Evolutionary conservation across 2,113 vertebrate species (phyloP).

Genomic region (Hypocryptadius cinnamomeus): DNA sequence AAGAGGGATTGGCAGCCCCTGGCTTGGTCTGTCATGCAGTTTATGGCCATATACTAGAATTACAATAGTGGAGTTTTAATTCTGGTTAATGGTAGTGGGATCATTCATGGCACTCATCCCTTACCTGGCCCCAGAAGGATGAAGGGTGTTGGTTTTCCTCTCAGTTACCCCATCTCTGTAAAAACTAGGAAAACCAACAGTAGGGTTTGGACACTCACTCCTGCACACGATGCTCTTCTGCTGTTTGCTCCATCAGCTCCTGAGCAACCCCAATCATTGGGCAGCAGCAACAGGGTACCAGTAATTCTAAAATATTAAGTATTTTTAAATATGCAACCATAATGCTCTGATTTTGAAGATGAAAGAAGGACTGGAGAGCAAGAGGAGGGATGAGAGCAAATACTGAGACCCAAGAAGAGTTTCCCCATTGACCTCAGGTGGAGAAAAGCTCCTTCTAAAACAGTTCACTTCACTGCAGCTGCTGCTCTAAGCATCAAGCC

Average conservation of each 20-base stretch:
- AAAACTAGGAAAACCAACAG: background rate
- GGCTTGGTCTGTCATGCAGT: background rate
- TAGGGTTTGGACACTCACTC: background rate
- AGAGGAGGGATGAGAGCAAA: background rate
- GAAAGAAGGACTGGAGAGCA: background rate
- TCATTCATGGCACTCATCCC: background rate
- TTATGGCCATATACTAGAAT: background rate
- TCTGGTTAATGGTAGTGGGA: background rate
- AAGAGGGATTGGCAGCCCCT: background rate
- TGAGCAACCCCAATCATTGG: background rate
- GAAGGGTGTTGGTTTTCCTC: background rate
- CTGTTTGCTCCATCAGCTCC: background rate
- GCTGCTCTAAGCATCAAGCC: background rate
- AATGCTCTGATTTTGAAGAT: background rate
- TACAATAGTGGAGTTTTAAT: background rate
- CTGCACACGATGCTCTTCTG: background rate
- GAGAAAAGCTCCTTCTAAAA: background rate
- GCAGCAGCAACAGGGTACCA: background rate
- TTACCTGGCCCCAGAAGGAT: background rate
- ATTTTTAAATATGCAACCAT: background rate
- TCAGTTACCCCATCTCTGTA: background rate
- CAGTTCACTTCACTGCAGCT: rapidly evolving
- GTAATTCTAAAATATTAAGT: background rate
- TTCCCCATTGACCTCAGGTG: background rate
- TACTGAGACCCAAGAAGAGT: background rate